A percentile compares a stretch with the other conserved stretches of the same genome.
Evolutionary conservation across 2,797 vertebrate species (phyloP).

Genomic region (Amblyraja radiata): DNA sequence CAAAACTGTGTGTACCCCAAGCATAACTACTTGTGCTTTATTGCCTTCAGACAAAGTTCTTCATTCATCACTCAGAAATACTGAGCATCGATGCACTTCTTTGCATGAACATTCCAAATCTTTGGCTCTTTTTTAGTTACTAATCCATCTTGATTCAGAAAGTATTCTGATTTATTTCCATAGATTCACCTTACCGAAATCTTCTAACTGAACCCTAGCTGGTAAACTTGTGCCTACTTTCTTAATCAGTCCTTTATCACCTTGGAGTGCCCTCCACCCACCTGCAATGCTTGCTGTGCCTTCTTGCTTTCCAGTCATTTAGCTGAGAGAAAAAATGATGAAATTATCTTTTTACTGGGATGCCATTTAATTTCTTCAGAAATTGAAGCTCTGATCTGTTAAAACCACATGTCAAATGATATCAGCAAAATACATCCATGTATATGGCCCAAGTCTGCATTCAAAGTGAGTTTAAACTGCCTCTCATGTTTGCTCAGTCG

Average conservation of each 20-base stretch:
- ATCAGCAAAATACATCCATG: constrained; percentile 7
- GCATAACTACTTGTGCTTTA: not conserved
- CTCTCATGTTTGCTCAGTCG: constrained; percentile 15
- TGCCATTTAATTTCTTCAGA: not conserved
- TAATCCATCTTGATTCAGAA: not conserved
- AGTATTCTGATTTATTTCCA: not conserved
- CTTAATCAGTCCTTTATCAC: not conserved
- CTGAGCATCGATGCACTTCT: not conserved
- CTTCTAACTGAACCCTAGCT: not conserved
- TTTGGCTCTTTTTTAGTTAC: not conserved
- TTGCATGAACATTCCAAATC: not conserved
- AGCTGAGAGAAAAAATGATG: not conserved
- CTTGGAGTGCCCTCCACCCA: no score
- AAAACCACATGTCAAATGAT: not conserved
- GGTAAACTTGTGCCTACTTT: not conserved
- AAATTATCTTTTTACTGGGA: no score
- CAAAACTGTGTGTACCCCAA: not conserved
- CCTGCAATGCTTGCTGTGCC: not conserved
- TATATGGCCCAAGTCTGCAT: not conserved
- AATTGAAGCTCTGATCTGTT: constrained; percentile 21
- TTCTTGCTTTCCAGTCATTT: not conserved
- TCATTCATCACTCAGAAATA: not conserved
- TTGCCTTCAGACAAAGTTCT: not conserved
- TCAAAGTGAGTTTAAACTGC: constrained; percentile 18
- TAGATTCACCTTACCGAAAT: not conserved